Conservation (phyloP, 2,113 vertebrate genomes). For the Callithrix jacchus region DNA sequence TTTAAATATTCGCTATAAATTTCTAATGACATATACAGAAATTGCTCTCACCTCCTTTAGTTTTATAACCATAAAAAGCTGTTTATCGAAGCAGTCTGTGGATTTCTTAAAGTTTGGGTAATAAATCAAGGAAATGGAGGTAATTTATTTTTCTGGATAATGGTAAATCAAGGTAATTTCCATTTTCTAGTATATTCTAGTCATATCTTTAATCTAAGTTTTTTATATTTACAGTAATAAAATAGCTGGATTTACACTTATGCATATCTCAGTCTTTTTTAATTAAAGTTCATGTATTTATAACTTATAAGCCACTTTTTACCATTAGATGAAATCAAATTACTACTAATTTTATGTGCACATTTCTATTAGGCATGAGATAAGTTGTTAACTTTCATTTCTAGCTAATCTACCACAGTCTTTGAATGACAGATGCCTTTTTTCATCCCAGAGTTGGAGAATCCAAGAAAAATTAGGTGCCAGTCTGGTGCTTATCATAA, state of each 20-base stretch:
- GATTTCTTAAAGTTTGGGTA: background rate
- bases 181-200: background rate
- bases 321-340: background rate
- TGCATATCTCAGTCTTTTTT: background rate
- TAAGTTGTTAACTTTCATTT: background rate
- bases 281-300: background rate
- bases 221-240: background rate
- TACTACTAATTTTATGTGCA: background rate
- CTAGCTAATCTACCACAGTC: background rate
- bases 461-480: background rate
- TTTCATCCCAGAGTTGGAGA: background rate
- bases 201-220: slow-evolving; percentile 15
- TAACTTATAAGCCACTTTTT: background rate
- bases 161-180: slow-evolving; percentile 20
- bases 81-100: background rate
- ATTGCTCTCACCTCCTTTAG: background rate
- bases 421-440: background rate
- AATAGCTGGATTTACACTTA: background rate
- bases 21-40: background rate
- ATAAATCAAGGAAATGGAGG: background rate
- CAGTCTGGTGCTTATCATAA: background rate
- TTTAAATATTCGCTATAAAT: background rate
- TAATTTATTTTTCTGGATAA: slow-evolving; percentile 17
- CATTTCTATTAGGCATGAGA: background rate
- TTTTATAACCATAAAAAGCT: background rate